Percentiles rank a stretch among this genome's conserved stretches.
These are phyloP conservation scores for Apodemia mormo DNA, from an alignment of 2,888 invertebrate species.

Conservation along the genomic window DNA sequence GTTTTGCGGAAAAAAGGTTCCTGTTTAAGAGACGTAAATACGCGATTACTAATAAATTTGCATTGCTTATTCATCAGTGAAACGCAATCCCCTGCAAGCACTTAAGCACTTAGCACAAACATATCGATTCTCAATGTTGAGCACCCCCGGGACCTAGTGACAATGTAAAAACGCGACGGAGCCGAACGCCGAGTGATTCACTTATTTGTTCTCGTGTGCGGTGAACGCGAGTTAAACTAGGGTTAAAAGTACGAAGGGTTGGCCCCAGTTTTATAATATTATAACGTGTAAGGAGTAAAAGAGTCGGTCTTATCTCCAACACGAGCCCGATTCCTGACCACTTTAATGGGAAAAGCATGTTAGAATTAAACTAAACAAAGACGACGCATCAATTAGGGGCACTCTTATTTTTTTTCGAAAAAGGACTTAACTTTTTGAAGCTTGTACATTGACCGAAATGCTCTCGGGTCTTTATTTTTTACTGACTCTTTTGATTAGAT, in stretches of 20 bases:
- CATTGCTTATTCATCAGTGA: constrained; percentile 71
- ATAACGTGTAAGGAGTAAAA: constrained; percentile 80
- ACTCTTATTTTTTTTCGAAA: constrained; percentile 64
- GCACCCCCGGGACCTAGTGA: constrained; percentile 69
- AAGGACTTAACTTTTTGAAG: constrained; percentile 75
- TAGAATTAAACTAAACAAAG: constrained; percentile 83
- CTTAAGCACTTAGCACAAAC: constrained; percentile 79
- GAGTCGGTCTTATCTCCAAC: constrained; percentile 76
- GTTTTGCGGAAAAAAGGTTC: constrained; percentile 29
- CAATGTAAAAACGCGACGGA: constrained; percentile 73
- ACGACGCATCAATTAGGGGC: constrained; percentile 82
- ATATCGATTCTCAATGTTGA: constrained; percentile 74
- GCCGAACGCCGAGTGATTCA: constrained; percentile 62
- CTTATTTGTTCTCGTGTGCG: constrained; percentile 66
- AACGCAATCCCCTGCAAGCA: constrained; percentile 73
- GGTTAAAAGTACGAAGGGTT: constrained; percentile 60
- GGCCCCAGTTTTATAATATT: constrained; percentile 70
- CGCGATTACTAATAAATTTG: constrained; percentile 48
- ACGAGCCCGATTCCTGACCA: constrained; percentile 76
- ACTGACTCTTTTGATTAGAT: constrained; percentile 75
- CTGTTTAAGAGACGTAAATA: constrained; percentile 39
- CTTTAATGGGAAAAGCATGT: constrained; percentile 83
- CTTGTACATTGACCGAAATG: constrained; percentile 71
- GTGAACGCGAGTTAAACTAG: constrained; percentile 63
- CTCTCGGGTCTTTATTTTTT: constrained; percentile 66